phyloP scores from a whole-genome alignment of 2,888 invertebrate genomes.

The Macroteleia sp. region DNA sequence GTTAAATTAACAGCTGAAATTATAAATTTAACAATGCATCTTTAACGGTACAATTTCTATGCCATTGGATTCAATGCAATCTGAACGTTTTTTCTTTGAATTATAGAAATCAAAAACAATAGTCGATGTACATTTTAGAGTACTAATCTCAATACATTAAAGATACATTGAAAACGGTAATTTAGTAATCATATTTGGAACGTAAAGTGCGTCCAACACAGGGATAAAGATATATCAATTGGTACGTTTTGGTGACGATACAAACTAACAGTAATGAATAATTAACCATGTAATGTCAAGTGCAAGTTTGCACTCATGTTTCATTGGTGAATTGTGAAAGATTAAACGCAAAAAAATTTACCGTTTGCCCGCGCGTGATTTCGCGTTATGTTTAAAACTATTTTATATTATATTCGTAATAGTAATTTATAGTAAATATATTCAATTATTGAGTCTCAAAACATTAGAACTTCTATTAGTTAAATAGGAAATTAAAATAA shows the following conservation, averaged over 20 bases:
- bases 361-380: too few relatives aligned
- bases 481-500: too few relatives aligned
- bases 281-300: too few relatives aligned
- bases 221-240: constrained; percentile 8
- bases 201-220: not conserved
- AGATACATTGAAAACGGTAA: constrained; percentile 8
- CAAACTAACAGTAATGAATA: too few relatives aligned
- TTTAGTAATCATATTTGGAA: constrained; percentile 17
- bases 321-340: too few relatives aligned
- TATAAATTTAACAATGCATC: not conserved
- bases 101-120: constrained; percentile 27
- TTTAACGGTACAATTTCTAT: not conserved
- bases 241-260: not conserved
- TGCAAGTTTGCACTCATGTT: too few relatives aligned
- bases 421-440: too few relatives aligned
- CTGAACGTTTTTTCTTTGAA: constrained; percentile 4
- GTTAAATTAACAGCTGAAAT: not conserved
- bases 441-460: too few relatives aligned
- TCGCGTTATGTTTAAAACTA: too few relatives aligned
- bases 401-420: too few relatives aligned
- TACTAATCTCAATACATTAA: constrained; percentile 28
- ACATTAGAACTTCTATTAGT: too few relatives aligned
- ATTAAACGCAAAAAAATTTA: too few relatives aligned
- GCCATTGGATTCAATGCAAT: not conserved
- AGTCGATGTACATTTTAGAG: constrained; percentile 28